These are phyloP conservation scores for Alligator mississippiensis DNA, from an alignment of 2,113 vertebrate species.

Conservation along the genomic window DNA sequence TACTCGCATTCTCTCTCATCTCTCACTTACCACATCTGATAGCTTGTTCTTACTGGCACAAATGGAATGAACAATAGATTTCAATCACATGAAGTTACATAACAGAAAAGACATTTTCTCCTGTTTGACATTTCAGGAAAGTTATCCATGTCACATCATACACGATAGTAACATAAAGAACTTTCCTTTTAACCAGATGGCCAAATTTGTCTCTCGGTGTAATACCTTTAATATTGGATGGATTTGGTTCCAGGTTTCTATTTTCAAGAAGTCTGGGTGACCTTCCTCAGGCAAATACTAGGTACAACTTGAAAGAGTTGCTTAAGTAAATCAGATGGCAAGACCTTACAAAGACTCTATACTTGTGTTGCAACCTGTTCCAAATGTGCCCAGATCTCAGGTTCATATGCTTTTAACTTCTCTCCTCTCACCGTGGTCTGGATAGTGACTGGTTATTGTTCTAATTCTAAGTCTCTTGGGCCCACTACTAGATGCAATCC, in stretches of 20 bases:
- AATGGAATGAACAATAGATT: neutral
- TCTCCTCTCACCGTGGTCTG: too few species aligned
- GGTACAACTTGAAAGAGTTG: neutral
- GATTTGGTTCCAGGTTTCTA: neutral
- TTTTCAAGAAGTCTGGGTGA: neutral
- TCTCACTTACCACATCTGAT: neutral
- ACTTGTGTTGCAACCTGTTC: neutral
- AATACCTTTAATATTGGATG: neutral
- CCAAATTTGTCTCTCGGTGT: neutral
- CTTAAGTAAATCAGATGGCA: neutral
- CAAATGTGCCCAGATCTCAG: too few species aligned
- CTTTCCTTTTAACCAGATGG: neutral
- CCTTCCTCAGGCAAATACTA: neutral
- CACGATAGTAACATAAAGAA: neutral
- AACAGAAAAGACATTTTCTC: conserved; percentile 7
- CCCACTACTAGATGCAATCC: too few species aligned
- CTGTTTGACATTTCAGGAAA: conserved; percentile 33
- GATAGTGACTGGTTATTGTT: too few species aligned
- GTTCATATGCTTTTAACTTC: too few species aligned
- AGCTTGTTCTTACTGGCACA: neutral
- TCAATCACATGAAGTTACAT: neutral
- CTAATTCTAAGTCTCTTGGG: too few species aligned
- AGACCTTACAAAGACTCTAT: neutral
- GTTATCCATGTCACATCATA: conserved; percentile 1
- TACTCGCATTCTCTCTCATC: neutral